Evolutionary conservation across 2,888 invertebrate genomes (phyloP), one percentile per base, ranked within the genome.

Genomic region (Diploptera punctata): DNA sequence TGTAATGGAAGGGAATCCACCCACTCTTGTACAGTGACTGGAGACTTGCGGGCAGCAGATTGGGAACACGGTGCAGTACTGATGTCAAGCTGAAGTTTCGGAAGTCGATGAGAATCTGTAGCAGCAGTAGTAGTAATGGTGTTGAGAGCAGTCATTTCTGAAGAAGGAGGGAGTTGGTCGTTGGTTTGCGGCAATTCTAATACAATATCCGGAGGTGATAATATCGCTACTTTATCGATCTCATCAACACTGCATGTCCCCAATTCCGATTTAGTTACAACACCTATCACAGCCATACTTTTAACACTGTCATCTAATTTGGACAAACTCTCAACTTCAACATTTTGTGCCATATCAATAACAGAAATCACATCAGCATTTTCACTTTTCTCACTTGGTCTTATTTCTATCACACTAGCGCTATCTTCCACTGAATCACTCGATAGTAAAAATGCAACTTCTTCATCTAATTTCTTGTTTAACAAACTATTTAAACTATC

Each of bases 11-110:
- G 82, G 7, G 91, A 90, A 79, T 92, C 91, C 75, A 92, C 86
- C 92, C 92, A 93, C 84, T 91, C 90, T 80, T 93, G 91, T 68
- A 93, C 90, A 31, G 86, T 86, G 73, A 85, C 83, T 65, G 90
- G 88, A 76, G 90, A 89, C 80, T 89, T 90, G 72, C 89, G 88
- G n/a, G 73, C 68, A 3, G 67, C 67, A 18, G 73, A 7, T 18
- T 65, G 65, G 0, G 47, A 7, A 44, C 26, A 26, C 7, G 47
- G 24, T 21, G 47, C 19, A 1, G 61, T 19, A 1, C 24, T 52
- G 18, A 54, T 67, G 3, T 67, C 49, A 18, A 52, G 65, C 21
- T 60, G 69, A 9, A 69, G 70, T 31, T 62, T 61, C 1, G 47
- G 62, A 5, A 3, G 10, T 65, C 24, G 62, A 9, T 65, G 65